phyloP scores from a whole-genome alignment of 2,113 vertebrate species.

The Forbesichthys agassizii region DNA sequence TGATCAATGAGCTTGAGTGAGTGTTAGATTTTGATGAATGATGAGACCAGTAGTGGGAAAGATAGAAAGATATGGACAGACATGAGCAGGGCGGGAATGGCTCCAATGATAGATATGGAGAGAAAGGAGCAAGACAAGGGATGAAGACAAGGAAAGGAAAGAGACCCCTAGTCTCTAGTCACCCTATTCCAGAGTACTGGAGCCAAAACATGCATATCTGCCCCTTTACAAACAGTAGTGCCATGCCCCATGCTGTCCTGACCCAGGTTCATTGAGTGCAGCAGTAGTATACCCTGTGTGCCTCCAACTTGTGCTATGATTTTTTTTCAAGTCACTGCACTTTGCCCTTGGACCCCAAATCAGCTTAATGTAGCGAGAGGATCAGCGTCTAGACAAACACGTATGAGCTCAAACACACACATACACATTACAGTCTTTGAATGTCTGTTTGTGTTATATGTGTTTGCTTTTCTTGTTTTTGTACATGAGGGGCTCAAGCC shows the following conservation, averaged over 20 bases:
- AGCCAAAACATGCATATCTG: too few species aligned
- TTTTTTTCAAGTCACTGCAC: slow-evolving; percentile 32
- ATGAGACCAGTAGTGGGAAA: too few species aligned
- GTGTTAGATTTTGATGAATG: too few species aligned
- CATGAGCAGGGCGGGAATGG: too few species aligned
- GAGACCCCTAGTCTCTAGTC: slow-evolving; percentile 4
- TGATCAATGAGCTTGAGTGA: too few species aligned
- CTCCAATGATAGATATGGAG: too few species aligned
- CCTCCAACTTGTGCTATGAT: slow-evolving; percentile 4
- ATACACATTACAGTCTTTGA: background rate
- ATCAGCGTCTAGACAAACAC: slow-evolving; percentile 51
- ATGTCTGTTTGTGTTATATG: slow-evolving; percentile 6
- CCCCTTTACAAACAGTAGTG: too few species aligned
- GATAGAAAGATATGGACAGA: too few species aligned
- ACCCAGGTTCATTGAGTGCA: slow-evolving; percentile 36
- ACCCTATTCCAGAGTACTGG: background rate
- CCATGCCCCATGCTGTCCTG: slow-evolving; percentile 10
- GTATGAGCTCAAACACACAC: slow-evolving; percentile 15
- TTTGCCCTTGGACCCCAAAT: slow-evolving; percentile 47
- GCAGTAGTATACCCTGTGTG: slow-evolving; percentile 20
- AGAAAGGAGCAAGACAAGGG: too few species aligned
- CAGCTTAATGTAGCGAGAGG: slow-evolving; percentile 49
- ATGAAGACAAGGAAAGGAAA: background rate
- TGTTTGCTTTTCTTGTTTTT: slow-evolving; percentile 2
- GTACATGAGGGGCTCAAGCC: background rate